A percentile compares a stretch with the other conserved stretches of the same genome.
These are phyloP conservation scores for Thysanoteuthis rhombus DNA, from an alignment of 2,888 invertebrate species.

Conservation along the genomic window DNA sequence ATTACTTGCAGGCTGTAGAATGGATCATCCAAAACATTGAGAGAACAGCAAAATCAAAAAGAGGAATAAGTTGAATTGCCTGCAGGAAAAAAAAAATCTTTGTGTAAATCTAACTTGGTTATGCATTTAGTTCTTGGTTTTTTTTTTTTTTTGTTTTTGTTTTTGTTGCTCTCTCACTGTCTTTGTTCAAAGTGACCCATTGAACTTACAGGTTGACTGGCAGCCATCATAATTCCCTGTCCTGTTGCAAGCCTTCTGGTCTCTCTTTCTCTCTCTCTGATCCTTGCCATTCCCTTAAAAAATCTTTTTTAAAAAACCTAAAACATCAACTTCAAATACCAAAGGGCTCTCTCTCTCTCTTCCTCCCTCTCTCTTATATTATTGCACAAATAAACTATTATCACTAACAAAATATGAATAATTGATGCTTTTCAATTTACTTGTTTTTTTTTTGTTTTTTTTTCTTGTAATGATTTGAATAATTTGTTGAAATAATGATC, in stretches of 20 bases:
- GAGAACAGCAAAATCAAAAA: no score
- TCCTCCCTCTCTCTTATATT: neutral
- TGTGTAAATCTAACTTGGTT: neutral
- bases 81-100: no score
- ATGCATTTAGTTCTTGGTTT: neutral
- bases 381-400: conserved; percentile 12
- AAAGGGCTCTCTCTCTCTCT: neutral
- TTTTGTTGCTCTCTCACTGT: neutral
- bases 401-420: neutral
- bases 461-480: neutral
- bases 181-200: neutral
- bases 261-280: neutral
- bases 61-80: no score
- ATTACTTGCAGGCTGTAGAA: no score
- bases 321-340: neutral
- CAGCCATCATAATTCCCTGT: neutral
- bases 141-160: neutral
- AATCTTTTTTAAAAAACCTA: no score
- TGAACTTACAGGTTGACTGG: neutral
- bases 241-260: neutral
- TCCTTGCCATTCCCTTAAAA: neutral
- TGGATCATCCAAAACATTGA: no score
- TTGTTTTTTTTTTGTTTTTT: neutral
- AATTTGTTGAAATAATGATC: neutral
- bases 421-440: neutral